Evolutionary conservation across 2,888 invertebrate genomes (phyloP), one percentile per base, ranked within the genome.

Genomic region (Trissoscelio sp.): DNA sequence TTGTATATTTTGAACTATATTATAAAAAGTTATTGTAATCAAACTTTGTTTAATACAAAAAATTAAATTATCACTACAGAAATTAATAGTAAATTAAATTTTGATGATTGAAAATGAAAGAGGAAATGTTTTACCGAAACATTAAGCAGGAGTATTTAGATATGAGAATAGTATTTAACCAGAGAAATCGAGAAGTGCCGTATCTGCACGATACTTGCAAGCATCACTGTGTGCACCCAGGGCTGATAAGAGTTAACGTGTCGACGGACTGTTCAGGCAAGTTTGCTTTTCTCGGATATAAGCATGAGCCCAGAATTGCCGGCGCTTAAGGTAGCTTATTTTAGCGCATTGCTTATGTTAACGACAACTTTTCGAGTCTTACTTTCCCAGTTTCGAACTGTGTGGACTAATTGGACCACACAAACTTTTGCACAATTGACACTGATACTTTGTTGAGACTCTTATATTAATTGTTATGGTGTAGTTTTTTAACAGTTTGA

Each of bases 161-260:
- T 81, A 51, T 28, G 57, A 6, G 44, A 64, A 51, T 70, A 72
- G 37, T 73, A 73, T 73, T 75, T 79, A 75, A 79, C 42, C 46
- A 48, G 22, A 24, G 39, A 31, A 70, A 82, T 70, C 70, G 64
- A 67, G 55, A 67, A 66, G 34, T 70, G 53, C 3, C 31, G 60
- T 75, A 75, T 75, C 48, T 44, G 51, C 24, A 64, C 12, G 22
- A 46, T 72, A 53, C 48, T 86, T 69, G 77, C 48, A n/a, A n/a
- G 74, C 58, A 77, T 73, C 82, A 85, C 78, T 84, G 83, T 83
- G 88, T 86, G 86, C 87, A 86, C 31, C 85, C 79, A 55, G 67
- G 75, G 69, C 86, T 86, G 88, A 89, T 89, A 89, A 89, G 88
- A 84, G 72, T 58, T 72, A 57, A 70, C 46, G 42, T 69, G 80